These are phyloP conservation scores for Acrocephalus arundinaceus DNA, from an alignment of 2,113 vertebrate genomes.

Conservation along the genomic window DNA sequence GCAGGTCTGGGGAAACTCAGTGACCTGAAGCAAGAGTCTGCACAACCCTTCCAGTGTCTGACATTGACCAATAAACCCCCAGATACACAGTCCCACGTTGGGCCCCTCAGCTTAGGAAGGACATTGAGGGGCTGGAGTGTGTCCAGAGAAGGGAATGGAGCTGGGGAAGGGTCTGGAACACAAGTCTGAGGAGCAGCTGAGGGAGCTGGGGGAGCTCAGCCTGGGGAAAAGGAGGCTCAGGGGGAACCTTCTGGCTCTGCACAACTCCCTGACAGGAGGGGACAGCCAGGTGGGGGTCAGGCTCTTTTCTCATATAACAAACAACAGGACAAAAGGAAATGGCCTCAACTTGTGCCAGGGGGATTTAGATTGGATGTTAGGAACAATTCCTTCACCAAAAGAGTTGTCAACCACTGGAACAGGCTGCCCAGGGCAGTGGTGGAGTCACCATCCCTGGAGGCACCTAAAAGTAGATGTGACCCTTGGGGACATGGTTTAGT, in stretches of 20 bases:
- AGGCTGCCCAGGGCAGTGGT: neutral
- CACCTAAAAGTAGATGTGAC: neutral
- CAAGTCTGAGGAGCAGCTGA: neutral
- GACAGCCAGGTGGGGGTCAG: accelerated
- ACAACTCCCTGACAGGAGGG: neutral
- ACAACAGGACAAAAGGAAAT: neutral
- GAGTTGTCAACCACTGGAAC: neutral
- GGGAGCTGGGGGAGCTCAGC: neutral
- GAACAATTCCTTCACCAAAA: neutral
- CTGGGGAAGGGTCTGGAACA: neutral
- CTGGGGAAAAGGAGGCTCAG: neutral
- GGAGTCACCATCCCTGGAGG: neutral
- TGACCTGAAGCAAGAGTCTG: neutral
- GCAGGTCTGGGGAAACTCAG: neutral
- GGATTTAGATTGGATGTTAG: neutral
- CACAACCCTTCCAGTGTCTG: neutral
- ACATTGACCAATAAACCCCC: neutral
- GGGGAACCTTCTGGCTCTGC: accelerated
- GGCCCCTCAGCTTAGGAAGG: accelerated
- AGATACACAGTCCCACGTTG: neutral
- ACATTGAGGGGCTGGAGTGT: accelerated
- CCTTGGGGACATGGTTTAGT: neutral
- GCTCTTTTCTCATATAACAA: neutral
- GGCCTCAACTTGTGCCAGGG: neutral
- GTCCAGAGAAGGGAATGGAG: accelerated